Evolutionary conservation across 35 echinoderm and acorn worm genomes (phyloP).

Genomic region (Holothuria glaberrima): DNA sequence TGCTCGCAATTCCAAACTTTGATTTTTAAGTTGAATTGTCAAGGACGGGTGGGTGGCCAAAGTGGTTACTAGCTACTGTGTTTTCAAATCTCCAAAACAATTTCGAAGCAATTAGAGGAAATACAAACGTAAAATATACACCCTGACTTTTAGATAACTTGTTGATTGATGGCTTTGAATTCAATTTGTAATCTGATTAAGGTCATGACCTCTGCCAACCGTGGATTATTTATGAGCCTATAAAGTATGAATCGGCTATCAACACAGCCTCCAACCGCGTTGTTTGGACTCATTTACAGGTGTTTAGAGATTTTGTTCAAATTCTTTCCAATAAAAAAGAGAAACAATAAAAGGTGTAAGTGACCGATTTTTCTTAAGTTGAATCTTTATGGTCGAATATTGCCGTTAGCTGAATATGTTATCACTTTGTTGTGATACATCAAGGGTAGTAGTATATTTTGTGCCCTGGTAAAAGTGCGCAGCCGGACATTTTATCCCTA

Average conservation of each 20-base stretch:
- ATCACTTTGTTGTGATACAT: no score
- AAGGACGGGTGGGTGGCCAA: not conserved
- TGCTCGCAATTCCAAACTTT: no score
- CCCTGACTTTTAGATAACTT: not conserved
- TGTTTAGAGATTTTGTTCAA: no score
- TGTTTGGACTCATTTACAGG: not conserved
- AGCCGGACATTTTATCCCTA: no score
- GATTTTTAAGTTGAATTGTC: no score
- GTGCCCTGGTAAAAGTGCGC: no score
- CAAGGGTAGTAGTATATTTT: no score
- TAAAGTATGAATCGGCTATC: conserved; percentile 27
- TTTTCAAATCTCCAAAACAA: conserved; percentile 54
- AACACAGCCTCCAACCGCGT: conserved; percentile 3
- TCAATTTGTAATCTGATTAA: conserved; percentile 50
- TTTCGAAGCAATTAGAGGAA: conserved; percentile 42
- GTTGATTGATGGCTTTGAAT: conserved; percentile 36
- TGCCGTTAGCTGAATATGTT: no score
- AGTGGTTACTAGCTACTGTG: conserved; percentile 25
- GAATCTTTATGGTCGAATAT: no score
- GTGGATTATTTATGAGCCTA: conserved; percentile 30
- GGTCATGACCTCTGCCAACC: conserved; percentile 14
- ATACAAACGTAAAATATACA: conserved; percentile 28
- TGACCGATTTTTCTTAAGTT: no score
- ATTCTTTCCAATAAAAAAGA: no score
- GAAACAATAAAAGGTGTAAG: no score